These are phyloP conservation scores for Hirtodrosophila confusa DNA, from an alignment of 2,888 invertebrate genomes.

Conservation along the genomic window DNA sequence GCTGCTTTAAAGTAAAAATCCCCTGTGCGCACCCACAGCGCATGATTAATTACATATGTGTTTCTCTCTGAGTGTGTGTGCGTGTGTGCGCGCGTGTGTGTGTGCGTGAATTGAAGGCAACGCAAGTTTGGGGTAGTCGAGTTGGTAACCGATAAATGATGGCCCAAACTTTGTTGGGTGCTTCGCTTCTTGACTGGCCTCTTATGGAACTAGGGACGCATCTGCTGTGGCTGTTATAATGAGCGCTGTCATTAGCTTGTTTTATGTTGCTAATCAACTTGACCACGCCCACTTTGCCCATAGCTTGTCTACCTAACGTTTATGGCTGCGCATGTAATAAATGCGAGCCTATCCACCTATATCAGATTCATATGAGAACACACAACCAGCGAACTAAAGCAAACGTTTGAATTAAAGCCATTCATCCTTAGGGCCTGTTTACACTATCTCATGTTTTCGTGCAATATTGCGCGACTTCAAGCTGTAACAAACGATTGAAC, in stretches of 20 bases:
- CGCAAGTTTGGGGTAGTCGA: background rate
- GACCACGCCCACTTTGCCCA: conserved; percentile 40
- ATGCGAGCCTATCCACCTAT: background rate
- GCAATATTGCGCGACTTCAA: too few species aligned
- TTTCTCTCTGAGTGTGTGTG: background rate
- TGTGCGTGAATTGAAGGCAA: background rate
- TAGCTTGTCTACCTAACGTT: conserved; percentile 13
- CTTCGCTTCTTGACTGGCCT: conserved; percentile 12
- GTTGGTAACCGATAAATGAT: conserved; percentile 51
- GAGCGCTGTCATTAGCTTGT: conserved; percentile 71
- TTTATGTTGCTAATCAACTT: conserved; percentile 73
- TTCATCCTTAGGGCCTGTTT: too few species aligned
- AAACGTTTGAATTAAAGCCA: too few species aligned
- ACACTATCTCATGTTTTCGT: too few species aligned
- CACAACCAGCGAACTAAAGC: too few species aligned
- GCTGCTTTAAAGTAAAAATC: conserved; percentile 63
- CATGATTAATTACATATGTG: conserved; percentile 66
- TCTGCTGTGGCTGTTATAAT: conserved; percentile 49
- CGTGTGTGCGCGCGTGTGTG: conserved; percentile 1
- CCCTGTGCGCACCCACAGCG: conserved; percentile 41
- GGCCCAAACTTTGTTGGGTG: conserved; percentile 30
- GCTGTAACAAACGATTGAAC: too few species aligned
- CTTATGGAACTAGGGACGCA: conserved; percentile 21
- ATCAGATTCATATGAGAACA: too few species aligned
- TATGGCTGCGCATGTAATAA: conserved; percentile 9